phyloP scores from a whole-genome alignment of 1,140 invertebrate species.

The Lepidurus apus region DNA sequence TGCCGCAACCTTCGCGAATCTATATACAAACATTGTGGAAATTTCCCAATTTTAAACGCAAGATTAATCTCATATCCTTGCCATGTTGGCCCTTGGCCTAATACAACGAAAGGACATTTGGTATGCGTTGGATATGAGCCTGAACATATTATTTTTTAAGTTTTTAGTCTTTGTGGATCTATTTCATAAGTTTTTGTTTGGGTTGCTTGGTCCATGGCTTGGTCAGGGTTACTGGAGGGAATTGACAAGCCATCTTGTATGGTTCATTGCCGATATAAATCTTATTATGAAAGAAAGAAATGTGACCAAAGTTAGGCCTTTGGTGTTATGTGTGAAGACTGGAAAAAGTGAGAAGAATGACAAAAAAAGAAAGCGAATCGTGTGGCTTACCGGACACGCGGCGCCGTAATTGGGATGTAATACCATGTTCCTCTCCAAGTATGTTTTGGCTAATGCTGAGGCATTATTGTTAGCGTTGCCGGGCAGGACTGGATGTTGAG shows the following conservation, averaged over 20 bases:
- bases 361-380: neutral
- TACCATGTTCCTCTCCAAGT: constrained; percentile 26
- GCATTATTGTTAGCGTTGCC: neutral
- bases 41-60: neutral
- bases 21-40: neutral
- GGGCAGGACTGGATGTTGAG: neutral
- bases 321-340: neutral
- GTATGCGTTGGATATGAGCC: neutral
- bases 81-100: neutral
- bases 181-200: neutral
- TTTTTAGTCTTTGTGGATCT: neutral
- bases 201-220: neutral
- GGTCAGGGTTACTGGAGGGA: neutral
- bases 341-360: neutral
- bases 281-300: no score
- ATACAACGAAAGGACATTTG: neutral
- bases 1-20: neutral
- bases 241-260: neutral
- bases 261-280: neutral
- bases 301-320: neutral
- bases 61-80: neutral
- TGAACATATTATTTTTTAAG: neutral
- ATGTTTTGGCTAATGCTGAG: neutral
- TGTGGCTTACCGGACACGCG: constrained; percentile 29
- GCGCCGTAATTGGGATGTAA: constrained; percentile 34